Base-by-base conservation (phyloP, 2,113 vertebrate genomes). In the Cheirogaleus medius region DNA sequence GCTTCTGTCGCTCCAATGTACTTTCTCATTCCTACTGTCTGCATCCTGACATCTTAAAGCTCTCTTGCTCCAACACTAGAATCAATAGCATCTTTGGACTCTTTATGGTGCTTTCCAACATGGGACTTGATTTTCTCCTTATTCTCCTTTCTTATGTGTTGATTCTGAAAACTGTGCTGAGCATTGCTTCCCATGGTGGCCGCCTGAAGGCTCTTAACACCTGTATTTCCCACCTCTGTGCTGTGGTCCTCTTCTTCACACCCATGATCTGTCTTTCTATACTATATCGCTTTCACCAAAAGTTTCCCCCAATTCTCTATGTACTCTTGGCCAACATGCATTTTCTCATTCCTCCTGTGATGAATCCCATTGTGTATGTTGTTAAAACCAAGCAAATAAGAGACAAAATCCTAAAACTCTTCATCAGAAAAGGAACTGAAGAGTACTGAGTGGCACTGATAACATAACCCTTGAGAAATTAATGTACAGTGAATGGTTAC, bases 361-460 rank as follows among this genome's bases (percentile, higher is more conserved):
- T 98, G 90, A 98, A 98, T 9, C 97, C 92, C 25, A 91, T 98
- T 11, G 94, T 98, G 6, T 98, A 98, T 74, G 96, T 95, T 17
- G 87, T 85, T 7, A 97, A 96, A 91, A 97, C 95, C 34, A 97
- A 95, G 25, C 73, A 96, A 54, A 97, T 98, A 15, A 44, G 71
- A 11, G 81, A 87, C 9, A 97, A 96, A 58, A 97, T 97, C 52
- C 29, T 80, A 66, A 97, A 85, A 64, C 6, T 90, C 2, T 90
- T 90, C 12, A 71, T 37, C 6, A 90, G 23, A 49, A 86, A 94
- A 68, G 2, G 6, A 78, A 4, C 9, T 71, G 49, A 42, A 56
- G 52, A 87, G 39, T 18, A 54, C 18, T 6, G 66, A 56, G 23
- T 56, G 18, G 39, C 37, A 37, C 64, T 93, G 58, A 63, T 80